A percentile compares a stretch with the other conserved stretches of the same genome.
phyloP scores from a whole-genome alignment of 92 coral and sea anemone genomes.

The Muricea muricata region DNA sequence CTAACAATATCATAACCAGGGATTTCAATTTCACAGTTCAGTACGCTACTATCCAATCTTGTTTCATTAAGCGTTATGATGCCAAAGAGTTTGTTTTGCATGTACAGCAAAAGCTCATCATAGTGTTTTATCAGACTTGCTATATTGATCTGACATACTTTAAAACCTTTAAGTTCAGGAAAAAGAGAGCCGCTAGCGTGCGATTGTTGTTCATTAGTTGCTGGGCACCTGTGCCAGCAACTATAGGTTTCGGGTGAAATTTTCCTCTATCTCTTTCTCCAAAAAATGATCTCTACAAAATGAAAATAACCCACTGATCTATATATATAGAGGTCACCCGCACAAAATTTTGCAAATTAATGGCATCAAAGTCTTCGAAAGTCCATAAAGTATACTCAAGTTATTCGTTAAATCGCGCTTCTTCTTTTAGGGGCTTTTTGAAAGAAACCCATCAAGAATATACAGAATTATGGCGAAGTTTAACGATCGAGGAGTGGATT shows the following conservation, averaged over 20 bases:
- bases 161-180: no score
- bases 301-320: background rate
- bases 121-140: no score
- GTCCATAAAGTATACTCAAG: background rate
- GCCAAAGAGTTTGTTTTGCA: no score
- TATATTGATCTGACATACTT: no score
- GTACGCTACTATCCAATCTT: no score
- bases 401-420: no score
- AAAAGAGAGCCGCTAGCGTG: no score
- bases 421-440: background rate
- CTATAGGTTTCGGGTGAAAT: conserved; percentile 40
- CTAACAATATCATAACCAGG: no score
- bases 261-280: background rate
- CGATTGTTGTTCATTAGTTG: background rate
- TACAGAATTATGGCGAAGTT: background rate
- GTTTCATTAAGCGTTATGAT: no score
- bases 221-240: conserved; percentile 16
- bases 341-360: background rate
- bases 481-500: background rate
- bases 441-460: background rate
- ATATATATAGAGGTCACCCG: background rate
- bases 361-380: background rate
- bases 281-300: background rate
- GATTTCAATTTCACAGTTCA: no score
- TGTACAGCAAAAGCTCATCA: no score